A percentile compares a stretch with the other conserved stretches of the same genome.
Conservation (phyloP, 2,113 vertebrate genomes). For the Hylia prasina region DNA sequence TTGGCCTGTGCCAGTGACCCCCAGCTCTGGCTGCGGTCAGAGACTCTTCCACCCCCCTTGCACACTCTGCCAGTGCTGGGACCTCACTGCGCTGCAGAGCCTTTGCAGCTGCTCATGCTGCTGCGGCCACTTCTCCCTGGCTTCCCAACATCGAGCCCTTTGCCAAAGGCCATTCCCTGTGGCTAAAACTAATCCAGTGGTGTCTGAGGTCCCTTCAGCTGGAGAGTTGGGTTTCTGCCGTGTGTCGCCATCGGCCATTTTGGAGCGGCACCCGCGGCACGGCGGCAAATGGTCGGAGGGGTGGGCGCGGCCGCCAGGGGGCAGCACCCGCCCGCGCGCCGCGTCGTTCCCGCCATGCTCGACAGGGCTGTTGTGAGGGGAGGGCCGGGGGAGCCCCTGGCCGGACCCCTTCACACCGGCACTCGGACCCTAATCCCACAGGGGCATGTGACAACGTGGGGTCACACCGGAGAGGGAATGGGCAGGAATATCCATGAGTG, state of each 20-base stretch:
- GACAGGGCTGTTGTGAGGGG: fast-evolving
- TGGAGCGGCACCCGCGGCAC: background rate
- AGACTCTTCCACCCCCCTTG: fast-evolving
- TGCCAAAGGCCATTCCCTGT: background rate
- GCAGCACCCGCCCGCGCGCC: background rate
- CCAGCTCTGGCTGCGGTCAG: fast-evolving
- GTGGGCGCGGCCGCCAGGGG: conserved; percentile 2
- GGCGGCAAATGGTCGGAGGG: conserved; percentile 15
- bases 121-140: fast-evolving
- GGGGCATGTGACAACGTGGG: background rate
- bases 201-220: fast-evolving
- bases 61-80: fast-evolving
- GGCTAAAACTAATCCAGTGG: fast-evolving
- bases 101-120: fast-evolving
- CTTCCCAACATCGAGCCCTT: fast-evolving
- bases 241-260: conserved; percentile 58
- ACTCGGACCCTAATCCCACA: fast-evolving
- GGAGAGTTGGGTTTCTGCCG: fast-evolving
- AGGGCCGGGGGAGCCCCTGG: fast-evolving
- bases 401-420: fast-evolving
- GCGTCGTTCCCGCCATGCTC: fast-evolving
- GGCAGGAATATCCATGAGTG: background rate
- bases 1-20: fast-evolving
- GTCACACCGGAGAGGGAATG: fast-evolving
- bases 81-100: fast-evolving